Evolutionary conservation across 2,113 vertebrate species (phyloP).

Genomic region (Vimba vimba): DNA sequence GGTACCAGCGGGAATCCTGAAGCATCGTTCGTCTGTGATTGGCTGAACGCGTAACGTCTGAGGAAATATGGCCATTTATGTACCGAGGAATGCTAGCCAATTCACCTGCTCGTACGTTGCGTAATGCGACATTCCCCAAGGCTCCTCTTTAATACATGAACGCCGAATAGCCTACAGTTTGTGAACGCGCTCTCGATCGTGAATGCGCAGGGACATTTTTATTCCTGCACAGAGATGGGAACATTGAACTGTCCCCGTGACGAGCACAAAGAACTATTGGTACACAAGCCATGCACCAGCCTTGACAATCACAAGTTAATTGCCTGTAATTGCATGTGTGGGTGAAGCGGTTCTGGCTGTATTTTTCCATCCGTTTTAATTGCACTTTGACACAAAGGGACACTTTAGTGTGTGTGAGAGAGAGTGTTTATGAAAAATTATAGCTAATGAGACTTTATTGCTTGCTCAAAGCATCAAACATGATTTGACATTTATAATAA

Average conservation of each 20-base stretch:
- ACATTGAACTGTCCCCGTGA: constrained; percentile 13
- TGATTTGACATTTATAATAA: constrained; percentile 10
- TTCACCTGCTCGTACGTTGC: constrained; percentile 59
- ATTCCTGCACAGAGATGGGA: not conserved
- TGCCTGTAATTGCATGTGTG: constrained; percentile 22
- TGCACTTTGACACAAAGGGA: constrained; percentile 15
- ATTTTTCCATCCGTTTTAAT: not conserved
- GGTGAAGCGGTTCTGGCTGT: not conserved
- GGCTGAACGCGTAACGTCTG: constrained; percentile 62
- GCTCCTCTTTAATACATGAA: constrained; percentile 48
- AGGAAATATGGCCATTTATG: constrained; percentile 80
- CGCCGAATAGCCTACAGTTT: not conserved
- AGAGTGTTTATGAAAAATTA: not conserved
- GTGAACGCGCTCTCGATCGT: not conserved
- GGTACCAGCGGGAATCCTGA: constrained; percentile 71
- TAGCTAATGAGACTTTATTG: not conserved
- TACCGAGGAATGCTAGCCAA: constrained; percentile 44
- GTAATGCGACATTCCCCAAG: constrained; percentile 54
- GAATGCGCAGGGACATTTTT: not conserved
- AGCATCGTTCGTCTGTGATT: constrained; percentile 70
- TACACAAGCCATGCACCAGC: not conserved
- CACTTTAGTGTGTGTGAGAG: not conserved
- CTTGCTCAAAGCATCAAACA: not conserved
- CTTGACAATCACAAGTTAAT: constrained; percentile 11
- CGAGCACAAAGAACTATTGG: constrained; percentile 23